These are phyloP conservation scores for Corydoras maculifer DNA, from an alignment of 2,113 vertebrate genomes.

Conservation along the genomic window DNA sequence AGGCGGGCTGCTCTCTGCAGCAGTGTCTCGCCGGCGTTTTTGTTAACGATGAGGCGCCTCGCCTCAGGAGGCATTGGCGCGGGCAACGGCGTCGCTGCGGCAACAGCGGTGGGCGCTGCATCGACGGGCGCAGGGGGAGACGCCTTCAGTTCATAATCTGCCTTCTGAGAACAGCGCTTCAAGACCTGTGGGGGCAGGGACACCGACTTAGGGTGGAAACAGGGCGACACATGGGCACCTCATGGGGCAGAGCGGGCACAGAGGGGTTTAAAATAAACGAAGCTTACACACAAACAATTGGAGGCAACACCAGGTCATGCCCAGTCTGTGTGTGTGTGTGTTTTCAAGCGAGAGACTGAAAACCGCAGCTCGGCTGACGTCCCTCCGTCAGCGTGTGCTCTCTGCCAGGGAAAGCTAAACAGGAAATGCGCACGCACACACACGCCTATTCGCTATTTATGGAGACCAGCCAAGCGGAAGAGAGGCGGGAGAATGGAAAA, in stretches of 20 bases:
- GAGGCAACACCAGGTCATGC: conserved; percentile 4
- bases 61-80: conserved; percentile 87
- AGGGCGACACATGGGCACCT: neutral
- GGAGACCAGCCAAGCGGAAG: conserved; percentile 39
- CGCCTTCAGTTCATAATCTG: conserved; percentile 67
- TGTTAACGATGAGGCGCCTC: conserved; percentile 91
- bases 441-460: conserved; percentile 39
- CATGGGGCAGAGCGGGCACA: neutral
- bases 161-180: conserved; percentile 66
- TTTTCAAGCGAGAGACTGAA: neutral
- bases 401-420: conserved; percentile 44
- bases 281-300: conserved; percentile 23
- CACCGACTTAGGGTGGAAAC: conserved; percentile 19
- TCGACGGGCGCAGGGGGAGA: conserved; percentile 54
- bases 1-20: conserved; percentile 90
- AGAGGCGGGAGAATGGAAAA: conserved; percentile 32
- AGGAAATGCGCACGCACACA: conserved; percentile 36
- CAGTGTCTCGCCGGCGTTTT: conserved; percentile 94
- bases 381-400: conserved; percentile 28
- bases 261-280: conserved; percentile 22
- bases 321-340: too few species aligned
- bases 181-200: conserved; percentile 52
- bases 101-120: conserved; percentile 48
- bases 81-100: conserved; percentile 47
- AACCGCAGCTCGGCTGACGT: conserved; percentile 26